Base-by-base conservation (phyloP, 2,113 vertebrate genomes). In the cat (Felis catus) region DNA sequence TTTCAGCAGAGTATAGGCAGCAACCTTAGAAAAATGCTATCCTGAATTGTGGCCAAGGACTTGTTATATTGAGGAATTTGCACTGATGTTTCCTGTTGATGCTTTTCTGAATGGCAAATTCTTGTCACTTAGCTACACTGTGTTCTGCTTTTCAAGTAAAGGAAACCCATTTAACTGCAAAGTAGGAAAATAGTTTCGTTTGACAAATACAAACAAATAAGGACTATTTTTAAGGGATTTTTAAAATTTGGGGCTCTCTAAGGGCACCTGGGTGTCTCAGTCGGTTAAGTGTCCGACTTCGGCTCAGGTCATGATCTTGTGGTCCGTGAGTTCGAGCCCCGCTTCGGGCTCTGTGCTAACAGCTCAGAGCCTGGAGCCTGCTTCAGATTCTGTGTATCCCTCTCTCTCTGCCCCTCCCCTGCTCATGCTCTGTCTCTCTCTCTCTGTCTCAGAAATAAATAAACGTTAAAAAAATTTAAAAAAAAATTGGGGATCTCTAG, bases 21-120 rank as follows among this genome's bases (percentile, higher is more conserved):
- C 33, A 98, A 76, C 97, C 84, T 98, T 16, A 5, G 96, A 89
- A 98, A 98, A 97, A 96, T 70, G 61, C 97, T 97, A 68, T 91
- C 97, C 95, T 98, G 95, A 97, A 91, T 95, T 91, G 92, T 97
- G 90, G 98, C 99, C 98, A 99, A 98, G 97, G 97, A 98, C 98
- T 97, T 98, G 97, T 97, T 98, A 87, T 94, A 96, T 27, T 92
- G 98, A 97, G 98, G 98, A 98, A 98, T 98, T 98, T 98, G 86
- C 97, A 97, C 97, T 85, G 95, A 96, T 98, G 96, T 98, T 98
- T 99, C 98, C 98, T 98, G 98, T 98, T 98, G 98, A 98, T 98
- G 95, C 68, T 97, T 98, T 97, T 98, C 95, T 4, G 92, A 98
- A 97, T 98, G 98, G 98, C 98, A 97, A 95, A 98, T 98, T 98